Conservation (phyloP, 2,113 vertebrate species). For the Mesocricetus auratus region DNA sequence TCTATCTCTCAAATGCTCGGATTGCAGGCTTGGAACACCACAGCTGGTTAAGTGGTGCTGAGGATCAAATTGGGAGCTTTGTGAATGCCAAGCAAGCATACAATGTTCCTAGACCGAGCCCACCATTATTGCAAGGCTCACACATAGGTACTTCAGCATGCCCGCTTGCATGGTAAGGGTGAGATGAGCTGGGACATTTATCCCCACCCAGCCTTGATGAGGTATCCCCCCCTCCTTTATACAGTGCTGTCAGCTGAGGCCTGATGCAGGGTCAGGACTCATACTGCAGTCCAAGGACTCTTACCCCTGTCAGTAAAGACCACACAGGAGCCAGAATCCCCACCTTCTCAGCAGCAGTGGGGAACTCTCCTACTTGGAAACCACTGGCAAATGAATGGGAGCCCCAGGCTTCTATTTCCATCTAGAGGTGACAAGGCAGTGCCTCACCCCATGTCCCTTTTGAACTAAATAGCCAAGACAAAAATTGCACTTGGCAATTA, state of each 20-base stretch:
- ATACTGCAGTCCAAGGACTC: neutral
- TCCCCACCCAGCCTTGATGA: neutral
- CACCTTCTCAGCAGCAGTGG: neutral
- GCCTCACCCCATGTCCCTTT: too few species aligned
- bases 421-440: neutral
- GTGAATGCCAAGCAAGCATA: neutral
- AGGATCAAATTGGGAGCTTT: too few species aligned
- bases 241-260: neutral
- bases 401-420: neutral
- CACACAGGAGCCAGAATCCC: neutral
- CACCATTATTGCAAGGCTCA: neutral
- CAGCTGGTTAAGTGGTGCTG: neutral
- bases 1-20: neutral
- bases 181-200: neutral
- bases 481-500: slow-evolving; percentile 3
- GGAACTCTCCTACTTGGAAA: neutral
- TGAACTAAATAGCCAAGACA: neutral
- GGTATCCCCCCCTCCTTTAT: too few species aligned
- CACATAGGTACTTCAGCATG: neutral
- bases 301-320: neutral
- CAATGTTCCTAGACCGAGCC: accelerated
- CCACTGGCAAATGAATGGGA: neutral
- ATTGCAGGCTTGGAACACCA: too few species aligned
- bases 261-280: neutral
- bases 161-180: too few species aligned